A percentile compares a stretch with the other conserved stretches of the same genome.
These are phyloP conservation scores for Macaca fascicularis DNA, from an alignment of 2,113 vertebrate species.

Conservation along the genomic window T2T-MFA8v1.1 NC_088391.1:90315001-90315500, in stretches of 20 bases:
- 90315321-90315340: neutral
- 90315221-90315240: neutral
- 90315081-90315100: too few relatives aligned
- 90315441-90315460: neutral
- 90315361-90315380: neutral
- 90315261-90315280: accelerated
- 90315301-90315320: neutral
- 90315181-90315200: accelerated
- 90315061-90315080: neutral
- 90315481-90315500: neutral
- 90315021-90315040: too few relatives aligned
- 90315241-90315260: neutral
- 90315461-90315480: neutral
- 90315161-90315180: neutral
- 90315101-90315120: neutral
- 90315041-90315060: neutral
- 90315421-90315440: neutral
- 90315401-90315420: neutral
- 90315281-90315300: too few relatives aligned
- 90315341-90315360: neutral
- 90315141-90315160: neutral
- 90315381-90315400: too few relatives aligned
- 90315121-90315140: accelerated
- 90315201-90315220: neutral
- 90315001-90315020: neutral